Evolutionary conservation across 2,797 vertebrate species (phyloP), one percentile per base, ranked within the genome.

Genomic region (Nothura maculosa): DNA sequence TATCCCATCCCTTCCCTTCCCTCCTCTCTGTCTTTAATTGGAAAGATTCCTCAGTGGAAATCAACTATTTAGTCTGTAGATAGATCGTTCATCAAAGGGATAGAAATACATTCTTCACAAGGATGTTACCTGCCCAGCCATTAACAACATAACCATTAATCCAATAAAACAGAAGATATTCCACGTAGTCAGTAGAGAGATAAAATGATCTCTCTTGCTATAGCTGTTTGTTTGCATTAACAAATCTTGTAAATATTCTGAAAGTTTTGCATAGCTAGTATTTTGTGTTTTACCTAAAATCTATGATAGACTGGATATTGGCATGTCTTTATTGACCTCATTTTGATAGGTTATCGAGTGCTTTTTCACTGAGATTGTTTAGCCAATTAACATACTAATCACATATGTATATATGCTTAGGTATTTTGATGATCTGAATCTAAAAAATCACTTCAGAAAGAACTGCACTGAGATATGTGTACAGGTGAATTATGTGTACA

Each of bases 191-290:
- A 89, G 85, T 4, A 21, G 22, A 55, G 62, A 94, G 12, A 34
- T 52, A n/a, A 95, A 91, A 91, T 48, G 80, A 93, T 93, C 92
- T 95, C 60, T 93, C 89, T 91, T 84, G 89, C 85, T 85, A 91
- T 67, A 74, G 32, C 85, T 64, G 11, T 50, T 90, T 87, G 50
- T 87, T 74, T 79, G 28, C 36, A 10, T 83, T 64, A 86, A 87
- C 81, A 94, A 94, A 92, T 92, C 28, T 92, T 93, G 94, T 87
- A 85, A 82, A 93, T 95, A 76, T 66, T 89, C 27, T 0, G 91
- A 94, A 91, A 85, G 69, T 87, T 95, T 91, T 67, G 74, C 89
- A 95, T 95, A 95, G 80, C 73, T 93, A 13, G 42, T 43, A 58
- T 81, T 40, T 73, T 48, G 38, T 64, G 61, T 85, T 90, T 88